A percentile compares a stretch with the other conserved stretches of the same genome.
These are phyloP conservation scores for Sebastes alutus DNA, from an alignment of 2,797 vertebrate genomes.

Conservation along the genomic window DNA sequence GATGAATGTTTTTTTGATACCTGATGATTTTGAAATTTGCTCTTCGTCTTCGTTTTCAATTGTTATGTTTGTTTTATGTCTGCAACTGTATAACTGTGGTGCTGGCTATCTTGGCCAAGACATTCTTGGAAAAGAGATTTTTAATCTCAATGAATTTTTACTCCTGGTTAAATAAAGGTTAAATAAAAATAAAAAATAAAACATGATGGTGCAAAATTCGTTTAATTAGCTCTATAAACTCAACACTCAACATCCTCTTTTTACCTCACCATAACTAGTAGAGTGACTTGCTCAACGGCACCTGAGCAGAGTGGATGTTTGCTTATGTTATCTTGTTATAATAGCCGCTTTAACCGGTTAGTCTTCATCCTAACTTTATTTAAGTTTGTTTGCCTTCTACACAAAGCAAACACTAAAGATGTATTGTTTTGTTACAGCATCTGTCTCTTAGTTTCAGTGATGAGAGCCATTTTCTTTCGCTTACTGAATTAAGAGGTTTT, in stretches of 20 bases:
- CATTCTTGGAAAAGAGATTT: no score
- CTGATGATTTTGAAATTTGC: no score
- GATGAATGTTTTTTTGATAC: no score
- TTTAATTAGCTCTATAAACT: background rate
- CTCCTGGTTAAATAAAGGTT: no score
- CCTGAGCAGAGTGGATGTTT: background rate
- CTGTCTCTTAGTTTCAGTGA: constrained; percentile 2
- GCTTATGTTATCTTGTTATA: background rate
- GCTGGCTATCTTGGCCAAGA: no score
- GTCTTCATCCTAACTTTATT: background rate
- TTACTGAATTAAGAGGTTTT: constrained; percentile 41
- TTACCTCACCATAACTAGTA: background rate
- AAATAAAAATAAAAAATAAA: no score
- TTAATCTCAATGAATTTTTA: no score
- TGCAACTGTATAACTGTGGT: no score
- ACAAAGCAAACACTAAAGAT: background rate
- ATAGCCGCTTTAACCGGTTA: background rate
- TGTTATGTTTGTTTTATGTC: no score
- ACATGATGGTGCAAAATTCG: background rate
- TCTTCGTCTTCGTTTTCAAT: no score
- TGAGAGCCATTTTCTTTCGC: constrained; percentile 21
- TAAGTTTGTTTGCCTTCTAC: background rate
- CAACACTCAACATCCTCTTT: background rate
- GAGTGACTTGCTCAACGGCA: background rate
- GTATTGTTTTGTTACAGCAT: background rate